Base-by-base conservation (phyloP, 2,113 vertebrate genomes). In the Platichthys flesus region DNA sequence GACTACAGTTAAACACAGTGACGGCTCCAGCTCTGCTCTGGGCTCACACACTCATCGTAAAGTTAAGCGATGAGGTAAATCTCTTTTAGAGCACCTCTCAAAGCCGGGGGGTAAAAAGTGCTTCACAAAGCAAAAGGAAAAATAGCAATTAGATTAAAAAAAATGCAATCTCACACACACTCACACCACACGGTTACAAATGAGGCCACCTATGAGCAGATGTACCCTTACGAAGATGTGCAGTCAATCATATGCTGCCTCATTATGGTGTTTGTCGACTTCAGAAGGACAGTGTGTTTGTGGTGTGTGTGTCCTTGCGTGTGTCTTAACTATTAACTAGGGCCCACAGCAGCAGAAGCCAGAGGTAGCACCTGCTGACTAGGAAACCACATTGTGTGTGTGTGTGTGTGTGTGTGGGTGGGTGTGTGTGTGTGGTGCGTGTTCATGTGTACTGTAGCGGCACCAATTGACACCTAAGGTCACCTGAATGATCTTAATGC, bases 401-500 rank as follows among this genome's bases (percentile, higher is more conserved):
- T 18, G 15, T 20, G 9, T n/a, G 31, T 60, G 28, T 28, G 28
- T 28, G 26, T 28, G 26, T 4, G 26, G 4, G 26, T 3, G 26
- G 4, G 26, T 28, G 26, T 61, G 55, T 52, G 59, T 65, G 60
- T 59, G 51, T 62, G 62, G 55, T 23, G 51, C 14, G 56, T 75
- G 71, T n/a, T 64, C 42, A 40, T 20, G 5, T 23, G 14, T 28
- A n/a, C 49, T 47, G 24, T 55, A 47, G 60, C 58, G 58, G 76
- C 78, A 78, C 78, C 78, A 76, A 76, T 54, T 81, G 88, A 91
- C 83, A 88, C 84, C 83, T 70, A 40, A 81, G 90, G 89, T 92
- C 88, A 92, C 90, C 91, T 67, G 67, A 83, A 89, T 85, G 88
- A 15, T 49, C 91, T 69, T 70, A 81, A 90, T 86, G 90, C 84